phyloP scores from a whole-genome alignment of 2,797 vertebrate species.

The Epinephelus coioides region DNA sequence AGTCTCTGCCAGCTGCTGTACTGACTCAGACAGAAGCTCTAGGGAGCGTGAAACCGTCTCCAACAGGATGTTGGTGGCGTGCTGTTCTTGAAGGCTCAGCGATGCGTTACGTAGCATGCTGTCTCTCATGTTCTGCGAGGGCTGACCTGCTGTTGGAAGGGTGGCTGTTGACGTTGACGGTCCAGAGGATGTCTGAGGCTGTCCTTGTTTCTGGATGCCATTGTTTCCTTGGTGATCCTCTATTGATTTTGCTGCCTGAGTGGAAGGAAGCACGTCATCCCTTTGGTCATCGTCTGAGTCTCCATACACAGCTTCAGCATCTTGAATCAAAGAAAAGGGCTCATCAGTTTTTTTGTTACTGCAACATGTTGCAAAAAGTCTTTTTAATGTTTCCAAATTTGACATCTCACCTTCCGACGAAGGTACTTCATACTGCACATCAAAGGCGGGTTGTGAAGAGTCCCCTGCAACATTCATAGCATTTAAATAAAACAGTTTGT shows the following conservation, averaged over 20 bases:
- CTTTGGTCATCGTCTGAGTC: slow-evolving; percentile 81
- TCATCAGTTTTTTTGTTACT: slow-evolving; percentile 1
- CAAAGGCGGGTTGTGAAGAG: slow-evolving; percentile 69
- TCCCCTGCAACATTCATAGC: slow-evolving; percentile 69
- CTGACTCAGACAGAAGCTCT: slow-evolving; percentile 88
- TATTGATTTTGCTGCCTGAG: slow-evolving; percentile 44
- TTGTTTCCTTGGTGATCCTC: slow-evolving; percentile 74
- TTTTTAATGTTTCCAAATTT: not conserved
- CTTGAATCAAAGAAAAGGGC: slow-evolving; percentile 41
- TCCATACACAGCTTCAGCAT: slow-evolving; percentile 64
- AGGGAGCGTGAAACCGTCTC: slow-evolving; percentile 87
- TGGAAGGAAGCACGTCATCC: slow-evolving; percentile 63
- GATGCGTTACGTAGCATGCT: slow-evolving; percentile 80
- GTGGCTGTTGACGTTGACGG: slow-evolving; percentile 13
- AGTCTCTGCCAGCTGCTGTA: slow-evolving; percentile 88
- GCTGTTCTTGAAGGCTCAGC: slow-evolving; percentile 88
- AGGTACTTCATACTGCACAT: slow-evolving; percentile 75
- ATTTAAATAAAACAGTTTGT: not conserved
- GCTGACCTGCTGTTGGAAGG: not conserved
- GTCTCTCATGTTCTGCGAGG: slow-evolving; percentile 58
- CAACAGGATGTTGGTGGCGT: slow-evolving; percentile 85
- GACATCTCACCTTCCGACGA: slow-evolving; percentile 70
- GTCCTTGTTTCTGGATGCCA: slow-evolving; percentile 61
- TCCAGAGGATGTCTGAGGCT: slow-evolving; percentile 32
- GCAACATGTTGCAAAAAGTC: not conserved